These are phyloP conservation scores for Clangula hyemalis DNA, from an alignment of 2,797 vertebrate species.

Conservation along the genomic window DNA sequence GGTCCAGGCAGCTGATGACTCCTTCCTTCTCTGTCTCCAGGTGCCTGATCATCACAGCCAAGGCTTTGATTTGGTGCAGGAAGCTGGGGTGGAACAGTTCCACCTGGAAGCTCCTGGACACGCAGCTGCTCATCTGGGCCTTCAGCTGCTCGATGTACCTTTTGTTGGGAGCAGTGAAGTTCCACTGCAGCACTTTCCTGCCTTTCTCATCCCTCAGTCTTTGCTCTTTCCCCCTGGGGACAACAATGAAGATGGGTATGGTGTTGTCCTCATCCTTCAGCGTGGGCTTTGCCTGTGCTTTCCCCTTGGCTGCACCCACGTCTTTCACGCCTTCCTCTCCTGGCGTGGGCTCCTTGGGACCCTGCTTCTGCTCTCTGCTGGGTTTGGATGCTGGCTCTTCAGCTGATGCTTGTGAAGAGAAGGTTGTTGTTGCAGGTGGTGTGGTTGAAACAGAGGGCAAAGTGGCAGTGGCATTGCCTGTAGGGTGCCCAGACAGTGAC, in stretches of 20 bases:
- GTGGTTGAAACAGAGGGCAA: background rate
- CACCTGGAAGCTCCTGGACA: slow-evolving; percentile 88
- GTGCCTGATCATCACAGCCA: slow-evolving; percentile 89
- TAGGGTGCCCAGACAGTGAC: slow-evolving; percentile 69
- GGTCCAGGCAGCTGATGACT: slow-evolving; percentile 88
- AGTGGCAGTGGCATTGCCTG: slow-evolving; percentile 29
- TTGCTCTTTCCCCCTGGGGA: slow-evolving; percentile 91
- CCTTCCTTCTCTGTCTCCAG: slow-evolving; percentile 88
- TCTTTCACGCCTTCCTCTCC: slow-evolving; percentile 79
- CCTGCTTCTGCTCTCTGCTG: slow-evolving; percentile 77
- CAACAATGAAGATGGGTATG: slow-evolving; percentile 85
- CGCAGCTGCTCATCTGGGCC: slow-evolving; percentile 86
- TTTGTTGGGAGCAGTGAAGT: slow-evolving; percentile 85
- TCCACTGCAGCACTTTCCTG: slow-evolving; percentile 83
- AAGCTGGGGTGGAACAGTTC: slow-evolving; percentile 93
- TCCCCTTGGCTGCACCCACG: slow-evolving; percentile 82
- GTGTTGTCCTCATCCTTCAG: slow-evolving; percentile 85
- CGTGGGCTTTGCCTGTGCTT: slow-evolving; percentile 79
- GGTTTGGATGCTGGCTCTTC: slow-evolving; percentile 73
- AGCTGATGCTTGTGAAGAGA: slow-evolving; percentile 11
- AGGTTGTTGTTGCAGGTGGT: slow-evolving; percentile 45
- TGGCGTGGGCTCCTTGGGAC: slow-evolving; percentile 80
- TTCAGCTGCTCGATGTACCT: slow-evolving; percentile 93
- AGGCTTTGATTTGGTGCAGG: slow-evolving; percentile 89
- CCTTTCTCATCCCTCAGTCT: slow-evolving; percentile 90